A percentile compares a stretch with the other conserved stretches of the same genome.
phyloP scores from a whole-genome alignment of 2,888 invertebrate species.

The Sycophila texana region DNA sequence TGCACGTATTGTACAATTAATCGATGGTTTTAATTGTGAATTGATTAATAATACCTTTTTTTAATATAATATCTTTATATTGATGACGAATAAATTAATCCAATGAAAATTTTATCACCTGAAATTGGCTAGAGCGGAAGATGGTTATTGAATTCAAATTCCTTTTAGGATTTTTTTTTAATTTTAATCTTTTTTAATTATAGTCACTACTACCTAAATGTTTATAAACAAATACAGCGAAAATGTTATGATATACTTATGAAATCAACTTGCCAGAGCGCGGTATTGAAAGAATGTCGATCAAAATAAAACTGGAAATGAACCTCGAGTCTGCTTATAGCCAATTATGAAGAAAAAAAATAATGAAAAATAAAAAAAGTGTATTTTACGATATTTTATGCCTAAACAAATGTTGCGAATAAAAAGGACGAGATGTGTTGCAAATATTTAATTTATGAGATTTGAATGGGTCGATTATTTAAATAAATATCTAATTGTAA shows the following conservation, averaged over 20 bases:
- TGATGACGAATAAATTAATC: no score
- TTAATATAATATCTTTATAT: no score
- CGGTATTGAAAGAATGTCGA: constrained; percentile 47
- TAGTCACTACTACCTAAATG: no score
- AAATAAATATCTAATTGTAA: constrained; percentile 39
- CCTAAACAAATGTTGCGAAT: constrained; percentile 60
- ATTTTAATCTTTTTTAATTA: background rate
- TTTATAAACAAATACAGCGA: background rate
- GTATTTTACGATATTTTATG: constrained; percentile 73
- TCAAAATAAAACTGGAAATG: constrained; percentile 59
- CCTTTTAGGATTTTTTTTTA: no score
- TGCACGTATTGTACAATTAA: no score
- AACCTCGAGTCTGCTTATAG: constrained; percentile 65
- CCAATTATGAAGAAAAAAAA: constrained; percentile 49
- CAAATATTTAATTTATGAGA: constrained; percentile 33
- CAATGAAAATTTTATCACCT: no score
- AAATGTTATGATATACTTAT: background rate
- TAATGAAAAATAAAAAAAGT: constrained; percentile 64
- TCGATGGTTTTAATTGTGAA: no score
- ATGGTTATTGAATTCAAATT: no score
- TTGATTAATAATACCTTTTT: no score
- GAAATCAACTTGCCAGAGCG: background rate
- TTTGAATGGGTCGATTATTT: constrained; percentile 25
- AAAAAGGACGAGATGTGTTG: constrained; percentile 30
- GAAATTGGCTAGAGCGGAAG: background rate